A percentile compares a stretch with the other conserved stretches of the same genome.
phyloP scores from a whole-genome alignment of 2,888 invertebrate genomes.

The Tetranychus piercei region DNA sequence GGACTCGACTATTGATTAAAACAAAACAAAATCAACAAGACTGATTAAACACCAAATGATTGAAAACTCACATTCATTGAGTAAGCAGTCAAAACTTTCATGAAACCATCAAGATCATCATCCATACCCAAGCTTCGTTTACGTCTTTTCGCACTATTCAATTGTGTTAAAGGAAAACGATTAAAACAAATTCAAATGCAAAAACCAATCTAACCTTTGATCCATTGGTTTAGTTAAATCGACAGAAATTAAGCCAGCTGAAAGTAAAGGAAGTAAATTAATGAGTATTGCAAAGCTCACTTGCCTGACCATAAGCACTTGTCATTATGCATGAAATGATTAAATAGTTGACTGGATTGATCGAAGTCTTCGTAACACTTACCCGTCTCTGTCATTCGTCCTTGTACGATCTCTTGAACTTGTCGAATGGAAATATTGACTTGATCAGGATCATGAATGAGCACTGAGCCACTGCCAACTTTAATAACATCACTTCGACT shows the following conservation, averaged over 20 bases:
- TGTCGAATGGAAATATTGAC: constrained; percentile 13
- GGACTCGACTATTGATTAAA: not conserved
- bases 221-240: not conserved
- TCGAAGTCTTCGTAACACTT: too few relatives aligned
- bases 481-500: constrained; percentile 12
- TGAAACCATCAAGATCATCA: not conserved
- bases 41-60: too few relatives aligned
- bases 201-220: not conserved
- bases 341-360: too few relatives aligned
- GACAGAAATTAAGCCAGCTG: not conserved
- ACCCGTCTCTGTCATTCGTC: constrained; percentile 16
- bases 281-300: not conserved
- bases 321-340: too few relatives aligned
- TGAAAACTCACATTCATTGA: not conserved
- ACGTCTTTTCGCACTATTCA: not conserved
- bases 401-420: constrained; percentile 18
- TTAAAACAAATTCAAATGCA: not conserved
- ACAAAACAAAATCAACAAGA: not conserved
- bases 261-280: not conserved
- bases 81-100: not conserved
- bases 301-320: too few relatives aligned
- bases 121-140: not conserved
- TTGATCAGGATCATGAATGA: constrained; percentile 7
- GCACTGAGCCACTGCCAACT: not conserved
- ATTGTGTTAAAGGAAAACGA: not conserved